Conservation (phyloP, 1,140 invertebrate genomes). For the Ladona fulva region DNA sequence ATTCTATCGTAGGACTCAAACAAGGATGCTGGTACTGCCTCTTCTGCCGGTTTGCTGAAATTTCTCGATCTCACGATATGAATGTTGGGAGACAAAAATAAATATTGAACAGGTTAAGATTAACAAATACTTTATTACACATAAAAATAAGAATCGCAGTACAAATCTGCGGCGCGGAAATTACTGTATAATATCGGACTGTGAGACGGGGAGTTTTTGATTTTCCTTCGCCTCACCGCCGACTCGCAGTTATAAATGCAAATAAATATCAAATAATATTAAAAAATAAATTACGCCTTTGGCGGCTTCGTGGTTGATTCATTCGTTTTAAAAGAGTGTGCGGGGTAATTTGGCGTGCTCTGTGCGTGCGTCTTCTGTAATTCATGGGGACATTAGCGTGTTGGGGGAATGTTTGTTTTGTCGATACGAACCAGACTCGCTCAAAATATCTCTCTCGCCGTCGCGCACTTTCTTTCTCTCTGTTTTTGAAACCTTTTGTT, state of each 20-base stretch:
- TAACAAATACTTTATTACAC: conserved; percentile 4
- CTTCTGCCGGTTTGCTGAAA: no score
- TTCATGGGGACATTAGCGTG: no score
- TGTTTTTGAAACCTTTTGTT: not conserved
- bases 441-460: no score
- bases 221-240: not conserved
- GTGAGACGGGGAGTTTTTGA: not conserved
- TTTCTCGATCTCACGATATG: no score
- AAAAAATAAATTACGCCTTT: conserved; percentile 9
- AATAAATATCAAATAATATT: conserved; percentile 3
- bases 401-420: not conserved
- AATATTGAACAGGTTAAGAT: not conserved
- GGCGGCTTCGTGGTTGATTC: not conserved
- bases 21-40: no score
- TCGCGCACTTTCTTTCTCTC: no score
- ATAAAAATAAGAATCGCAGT: not conserved
- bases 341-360: no score
- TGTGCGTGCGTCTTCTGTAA: no score
- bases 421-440: not conserved
- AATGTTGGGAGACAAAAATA: not conserved
- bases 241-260: not conserved
- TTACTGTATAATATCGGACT: not conserved
- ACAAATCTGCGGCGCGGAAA: not conserved
- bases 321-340: no score
- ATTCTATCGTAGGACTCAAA: no score